Evolutionary conservation across 2,888 invertebrate species (phyloP), one percentile per base, ranked within the genome.

Genomic region (Amitus sp.): DNA sequence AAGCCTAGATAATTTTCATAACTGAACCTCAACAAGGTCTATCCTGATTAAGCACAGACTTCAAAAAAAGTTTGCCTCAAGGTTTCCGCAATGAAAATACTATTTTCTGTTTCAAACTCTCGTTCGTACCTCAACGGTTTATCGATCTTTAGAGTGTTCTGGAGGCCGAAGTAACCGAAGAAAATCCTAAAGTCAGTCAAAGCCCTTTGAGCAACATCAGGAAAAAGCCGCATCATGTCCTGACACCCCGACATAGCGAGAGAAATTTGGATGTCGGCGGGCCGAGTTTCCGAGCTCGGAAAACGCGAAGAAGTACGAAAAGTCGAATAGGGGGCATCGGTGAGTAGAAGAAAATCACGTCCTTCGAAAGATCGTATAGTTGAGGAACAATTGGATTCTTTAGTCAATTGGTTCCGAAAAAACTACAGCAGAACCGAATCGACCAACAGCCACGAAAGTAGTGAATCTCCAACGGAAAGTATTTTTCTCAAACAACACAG

Each of bases 181-280:
- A 94, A 68, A 87, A 86, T 62, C 84, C 86, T 13, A 89, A 91
- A 67, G 85, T 87, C 1, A 92, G 91, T 70, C 93, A 93, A 77
- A 92, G 91, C 46, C 93, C 93, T 1, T 76, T 92, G 48, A 90
- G 91, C 1, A 93, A 92, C 74, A 78, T 90, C 33, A 86, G 92
- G 4, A 89, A 91, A 48, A 90, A 92, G 47, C 60, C 54, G 30
- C 88, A 89, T 66, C 88, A 90, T 73, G 89, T 92, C 40, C 82
- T 94, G 19, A 94, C 94, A 0, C 93, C 94, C 37, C 84, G 93
- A n/a, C 93, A 93, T 69, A 94, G 94, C 34, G 94, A 94, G 76
- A 86, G 90, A 12, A 90, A 92, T 46, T 85, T 94, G 27, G 86
- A 86, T 74, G 86, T 77, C 73, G 87, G 80, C 1, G 86, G 88